Evolutionary conservation across 2,113 vertebrate genomes (phyloP).

Genomic region (Toxostoma redivivum): DNA sequence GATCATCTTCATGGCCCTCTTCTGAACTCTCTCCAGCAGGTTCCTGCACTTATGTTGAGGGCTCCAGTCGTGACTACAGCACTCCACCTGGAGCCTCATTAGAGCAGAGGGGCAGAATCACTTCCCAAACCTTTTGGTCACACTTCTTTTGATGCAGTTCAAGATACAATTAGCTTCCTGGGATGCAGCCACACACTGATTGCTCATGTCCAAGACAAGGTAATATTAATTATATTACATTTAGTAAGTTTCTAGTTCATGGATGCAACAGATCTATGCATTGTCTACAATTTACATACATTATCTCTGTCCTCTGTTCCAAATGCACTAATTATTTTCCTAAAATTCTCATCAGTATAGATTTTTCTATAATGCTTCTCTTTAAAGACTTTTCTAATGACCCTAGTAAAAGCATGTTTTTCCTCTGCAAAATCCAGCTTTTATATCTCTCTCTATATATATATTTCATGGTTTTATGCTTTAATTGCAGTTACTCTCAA

Average conservation of each 20-base stretch:
- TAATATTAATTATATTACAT: background rate
- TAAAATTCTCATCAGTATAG: background rate
- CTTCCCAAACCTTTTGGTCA: background rate
- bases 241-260: background rate
- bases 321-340: background rate
- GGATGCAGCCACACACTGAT: background rate
- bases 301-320: background rate
- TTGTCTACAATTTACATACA: background rate
- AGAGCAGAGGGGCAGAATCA: background rate
- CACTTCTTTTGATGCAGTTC: background rate
- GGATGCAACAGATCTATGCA: background rate
- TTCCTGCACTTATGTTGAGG: background rate
- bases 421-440: background rate
- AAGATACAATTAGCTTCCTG: background rate
- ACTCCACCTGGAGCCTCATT: background rate
- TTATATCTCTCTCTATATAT: background rate
- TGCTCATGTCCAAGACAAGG: background rate
- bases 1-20: background rate
- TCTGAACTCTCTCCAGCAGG: background rate
- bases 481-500: background rate
- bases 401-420: background rate
- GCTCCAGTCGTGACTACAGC: background rate
- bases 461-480: background rate
- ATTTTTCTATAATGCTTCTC: background rate
- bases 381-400: background rate